These are phyloP conservation scores for Galeruca laticollis DNA, from an alignment of 2,888 invertebrate genomes.

Conservation along the genomic window DNA sequence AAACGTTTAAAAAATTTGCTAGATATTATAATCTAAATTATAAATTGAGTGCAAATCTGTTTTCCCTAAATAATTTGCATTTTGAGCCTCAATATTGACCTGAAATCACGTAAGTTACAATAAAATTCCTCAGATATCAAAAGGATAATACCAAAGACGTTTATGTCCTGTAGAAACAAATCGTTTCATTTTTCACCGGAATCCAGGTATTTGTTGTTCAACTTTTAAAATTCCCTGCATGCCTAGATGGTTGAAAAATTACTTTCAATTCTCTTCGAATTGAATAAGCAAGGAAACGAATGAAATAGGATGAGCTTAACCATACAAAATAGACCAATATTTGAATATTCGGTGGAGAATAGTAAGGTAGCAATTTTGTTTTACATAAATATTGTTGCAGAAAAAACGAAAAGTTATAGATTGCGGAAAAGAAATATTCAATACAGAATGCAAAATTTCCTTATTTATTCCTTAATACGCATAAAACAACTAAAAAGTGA, in stretches of 20 bases:
- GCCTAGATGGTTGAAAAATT: conserved; percentile 9
- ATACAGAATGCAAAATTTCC: too few relatives aligned
- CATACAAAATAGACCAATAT: not conserved
- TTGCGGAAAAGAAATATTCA: too few relatives aligned
- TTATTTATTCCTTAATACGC: too few relatives aligned
- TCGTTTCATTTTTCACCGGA: conserved; percentile 7
- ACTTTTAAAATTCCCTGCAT: conserved; percentile 8
- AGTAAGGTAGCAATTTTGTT: not conserved
- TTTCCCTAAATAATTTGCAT: too few relatives aligned
- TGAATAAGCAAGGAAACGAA: not conserved
- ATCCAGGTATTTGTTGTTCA: not conserved
- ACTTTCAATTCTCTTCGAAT: conserved; percentile 2
- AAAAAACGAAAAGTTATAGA: too few relatives aligned
- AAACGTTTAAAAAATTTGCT: too few relatives aligned
- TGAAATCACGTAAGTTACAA: not conserved
- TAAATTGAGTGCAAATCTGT: too few relatives aligned
- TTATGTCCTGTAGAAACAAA: not conserved
- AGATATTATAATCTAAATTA: too few relatives aligned
- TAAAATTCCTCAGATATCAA: not conserved
- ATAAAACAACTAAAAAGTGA: too few relatives aligned
- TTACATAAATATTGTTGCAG: too few relatives aligned
- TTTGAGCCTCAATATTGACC: too few relatives aligned
- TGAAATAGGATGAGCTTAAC: not conserved
- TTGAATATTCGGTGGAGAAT: not conserved
- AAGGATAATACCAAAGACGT: not conserved